Evolutionary conservation across 2,113 vertebrate species (phyloP), one percentile per base, ranked within the genome.

Genomic region (Uropsilus gracilis): DNA sequence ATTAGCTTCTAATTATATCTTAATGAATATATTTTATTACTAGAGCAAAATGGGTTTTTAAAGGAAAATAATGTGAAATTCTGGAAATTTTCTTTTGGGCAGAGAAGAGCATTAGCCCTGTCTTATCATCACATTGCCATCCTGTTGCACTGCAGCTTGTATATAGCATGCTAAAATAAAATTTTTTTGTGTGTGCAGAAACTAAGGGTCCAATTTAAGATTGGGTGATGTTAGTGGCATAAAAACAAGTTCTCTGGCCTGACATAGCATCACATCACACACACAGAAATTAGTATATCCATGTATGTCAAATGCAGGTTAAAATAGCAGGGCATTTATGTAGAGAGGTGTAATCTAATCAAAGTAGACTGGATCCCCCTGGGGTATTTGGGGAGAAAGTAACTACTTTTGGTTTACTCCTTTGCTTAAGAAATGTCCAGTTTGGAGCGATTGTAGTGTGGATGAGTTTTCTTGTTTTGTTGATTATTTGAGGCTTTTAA

Each of bases 21-120:
- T 98, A 98, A 98, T 97, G 98, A 98, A 97, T 98, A 97, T 98
- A 98, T 98, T 98, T 98, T 98, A 98, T 97, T 98, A 98, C 94
- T 96, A 98, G 92, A 97, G 97, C 95, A 97, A 98, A 97, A 96
- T 77, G 96, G 93, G 73, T 96, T 93, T 97, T 96, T 96, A 72
- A 95, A 96, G 84, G 63, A 96, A 97, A 97, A 97, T 96, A 97
- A 95, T 95, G 96, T 94, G 82, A 92, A 96, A 90, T 89, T 95
- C 93, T 91, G 92, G 96, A 93, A 97, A 93, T 90, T 95, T 97
- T 97, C 96, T 95, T 97, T 94, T 57, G 86, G 97, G 95, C 97
- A 97, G 96, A 90, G 97, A 97, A 97, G 89, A 97, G 96, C 95
- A 96, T 96, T 96, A 95, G 91, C 90, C 94, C 97, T 96, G 95